Percentiles rank a stretch among this genome's conserved stretches.
These are phyloP conservation scores for Acarapis woodi DNA, from an alignment of 1,140 invertebrate species.

Conservation along the genomic window DNA sequence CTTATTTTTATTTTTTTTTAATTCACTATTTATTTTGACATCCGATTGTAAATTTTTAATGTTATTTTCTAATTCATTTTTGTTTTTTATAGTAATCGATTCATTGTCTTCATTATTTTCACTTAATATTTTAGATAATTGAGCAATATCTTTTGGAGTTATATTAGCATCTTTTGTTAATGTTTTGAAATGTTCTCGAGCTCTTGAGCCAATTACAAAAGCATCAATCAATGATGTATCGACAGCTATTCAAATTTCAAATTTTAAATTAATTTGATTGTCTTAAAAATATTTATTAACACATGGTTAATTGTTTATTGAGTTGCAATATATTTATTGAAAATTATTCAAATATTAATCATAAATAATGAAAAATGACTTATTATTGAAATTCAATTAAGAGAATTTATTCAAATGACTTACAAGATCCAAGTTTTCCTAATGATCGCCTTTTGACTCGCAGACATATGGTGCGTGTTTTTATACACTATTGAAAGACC, in stretches of 20 bases:
- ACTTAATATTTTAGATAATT: constrained; percentile 9
- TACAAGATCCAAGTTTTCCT: constrained; percentile 48
- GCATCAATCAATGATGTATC: constrained; percentile 9
- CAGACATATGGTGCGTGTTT: constrained; percentile 68
- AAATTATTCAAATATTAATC: no score
- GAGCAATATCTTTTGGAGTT: constrained; percentile 9
- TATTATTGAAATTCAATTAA: constrained; percentile 12
- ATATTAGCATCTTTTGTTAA: constrained; percentile 4
- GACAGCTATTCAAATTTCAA: not conserved
- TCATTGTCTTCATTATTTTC: constrained; percentile 6
- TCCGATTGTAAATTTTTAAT: not conserved
- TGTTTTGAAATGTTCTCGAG: constrained; percentile 8
- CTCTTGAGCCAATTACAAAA: constrained; percentile 10
- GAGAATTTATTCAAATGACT: no score
- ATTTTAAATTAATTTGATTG: constrained; percentile 1
- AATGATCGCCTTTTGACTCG: constrained; percentile 58
- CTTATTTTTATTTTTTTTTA: not conserved
- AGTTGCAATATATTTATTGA: no score
- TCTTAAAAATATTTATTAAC: not conserved
- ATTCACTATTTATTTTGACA: not conserved
- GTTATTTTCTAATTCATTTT: not conserved
- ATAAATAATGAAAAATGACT: not conserved
- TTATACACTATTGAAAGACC: constrained; percentile 49
- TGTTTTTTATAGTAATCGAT: not conserved
- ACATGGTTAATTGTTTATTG: no score